Percentiles rank a stretch among this genome's conserved stretches.
Conservation (phyloP, 2,797 vertebrate species). For the Coreius guichenoti region DNA sequence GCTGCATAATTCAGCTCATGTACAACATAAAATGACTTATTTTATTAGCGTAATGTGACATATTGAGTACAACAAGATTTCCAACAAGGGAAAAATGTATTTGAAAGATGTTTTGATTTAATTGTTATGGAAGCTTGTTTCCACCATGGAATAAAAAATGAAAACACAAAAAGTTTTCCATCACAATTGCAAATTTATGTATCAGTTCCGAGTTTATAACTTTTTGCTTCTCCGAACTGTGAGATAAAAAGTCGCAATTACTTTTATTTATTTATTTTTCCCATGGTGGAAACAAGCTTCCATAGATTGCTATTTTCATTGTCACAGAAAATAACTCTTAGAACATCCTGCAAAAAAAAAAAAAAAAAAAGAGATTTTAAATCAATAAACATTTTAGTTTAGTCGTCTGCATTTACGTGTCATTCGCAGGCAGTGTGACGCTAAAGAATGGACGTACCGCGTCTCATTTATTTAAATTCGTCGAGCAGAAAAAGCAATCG, state of each 20-base stretch:
- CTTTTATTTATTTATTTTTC: too few relatives aligned
- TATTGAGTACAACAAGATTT: not conserved
- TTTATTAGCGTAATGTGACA: not conserved
- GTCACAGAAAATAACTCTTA: too few relatives aligned
- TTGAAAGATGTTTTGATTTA: not conserved
- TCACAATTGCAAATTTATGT: too few relatives aligned
- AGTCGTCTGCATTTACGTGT: not conserved
- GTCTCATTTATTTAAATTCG: not conserved
- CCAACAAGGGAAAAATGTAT: not conserved
- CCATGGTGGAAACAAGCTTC: too few relatives aligned
- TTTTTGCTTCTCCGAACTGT: too few relatives aligned
- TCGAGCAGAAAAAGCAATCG: not conserved
- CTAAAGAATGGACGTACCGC: not conserved
- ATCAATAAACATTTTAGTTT: too few relatives aligned
- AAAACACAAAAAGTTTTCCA: too few relatives aligned
- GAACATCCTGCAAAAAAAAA: too few relatives aligned
- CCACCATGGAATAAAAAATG: not conserved
- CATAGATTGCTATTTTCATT: too few relatives aligned
- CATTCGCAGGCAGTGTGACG: not conserved
- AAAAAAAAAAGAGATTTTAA: too few relatives aligned
- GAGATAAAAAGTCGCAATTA: too few relatives aligned
- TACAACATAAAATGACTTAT: not conserved
- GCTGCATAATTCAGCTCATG: not conserved
- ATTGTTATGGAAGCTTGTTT: not conserved
- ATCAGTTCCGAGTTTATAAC: not conserved